These are phyloP conservation scores for Lymantria dispar DNA, from an alignment of 2,888 invertebrate genomes.

Conservation along the genomic window DNA sequence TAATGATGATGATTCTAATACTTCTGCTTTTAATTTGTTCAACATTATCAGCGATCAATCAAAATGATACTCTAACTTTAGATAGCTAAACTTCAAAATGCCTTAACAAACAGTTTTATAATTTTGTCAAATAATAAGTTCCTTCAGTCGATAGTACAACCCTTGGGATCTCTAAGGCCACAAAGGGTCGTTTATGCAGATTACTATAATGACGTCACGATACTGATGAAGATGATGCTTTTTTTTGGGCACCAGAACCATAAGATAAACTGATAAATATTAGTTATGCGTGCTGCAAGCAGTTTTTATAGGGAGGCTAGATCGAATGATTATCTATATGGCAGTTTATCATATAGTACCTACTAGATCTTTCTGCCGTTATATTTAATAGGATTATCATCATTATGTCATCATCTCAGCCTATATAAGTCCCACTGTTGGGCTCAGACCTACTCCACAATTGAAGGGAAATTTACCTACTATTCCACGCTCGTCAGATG, in stretches of 20 bases:
- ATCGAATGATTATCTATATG: too few species aligned
- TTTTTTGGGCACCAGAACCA: slow-evolving; percentile 9
- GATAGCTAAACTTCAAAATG: slow-evolving; percentile 7
- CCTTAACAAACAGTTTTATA: background rate
- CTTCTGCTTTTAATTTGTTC: slow-evolving; percentile 9
- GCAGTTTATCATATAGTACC: too few species aligned
- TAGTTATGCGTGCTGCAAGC: slow-evolving; percentile 21
- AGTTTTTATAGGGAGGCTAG: too few species aligned
- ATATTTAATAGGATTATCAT: too few species aligned
- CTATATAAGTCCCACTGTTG: too few species aligned
- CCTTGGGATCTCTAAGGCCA: slow-evolving; percentile 51
- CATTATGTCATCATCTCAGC: too few species aligned
- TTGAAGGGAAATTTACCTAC: too few species aligned
- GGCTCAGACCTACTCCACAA: too few species aligned
- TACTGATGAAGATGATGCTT: slow-evolving; percentile 16
- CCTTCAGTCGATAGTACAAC: slow-evolving; percentile 25
- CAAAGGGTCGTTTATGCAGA: slow-evolving; percentile 74
- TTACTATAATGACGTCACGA: slow-evolving; percentile 37
- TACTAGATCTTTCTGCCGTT: too few species aligned
- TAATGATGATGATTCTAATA: background rate
- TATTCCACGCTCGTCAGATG: too few species aligned
- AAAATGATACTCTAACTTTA: slow-evolving; percentile 11
- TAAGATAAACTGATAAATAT: slow-evolving; percentile 33
- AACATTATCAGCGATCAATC: background rate
- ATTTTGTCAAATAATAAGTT: slow-evolving; percentile 20